Percentiles rank a stretch among this genome's conserved stretches.
Evolutionary conservation across 2,888 invertebrate species (phyloP).

Genomic region (Tholera decimalis): DNA sequence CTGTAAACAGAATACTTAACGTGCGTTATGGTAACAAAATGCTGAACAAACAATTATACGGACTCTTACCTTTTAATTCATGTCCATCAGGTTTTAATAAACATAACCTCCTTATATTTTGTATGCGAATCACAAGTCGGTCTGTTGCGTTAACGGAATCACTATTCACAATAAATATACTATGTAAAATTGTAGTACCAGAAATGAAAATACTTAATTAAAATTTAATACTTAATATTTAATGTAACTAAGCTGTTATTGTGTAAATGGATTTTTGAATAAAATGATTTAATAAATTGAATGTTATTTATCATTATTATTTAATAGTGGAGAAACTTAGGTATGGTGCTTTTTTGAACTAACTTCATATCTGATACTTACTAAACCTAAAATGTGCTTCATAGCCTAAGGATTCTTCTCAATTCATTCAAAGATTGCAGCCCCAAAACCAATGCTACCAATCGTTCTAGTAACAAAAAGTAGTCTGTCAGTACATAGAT

Average conservation of each 20-base stretch:
- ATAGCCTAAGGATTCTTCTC: not conserved
- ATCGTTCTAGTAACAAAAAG: constrained; percentile 31
- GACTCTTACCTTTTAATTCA: constrained; percentile 37
- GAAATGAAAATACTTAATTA: no score
- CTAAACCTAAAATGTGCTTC: no score
- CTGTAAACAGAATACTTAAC: constrained; percentile 64
- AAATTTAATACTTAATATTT: no score
- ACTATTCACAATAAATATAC: not conserved
- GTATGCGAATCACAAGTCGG: not conserved
- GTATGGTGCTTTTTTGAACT: no score
- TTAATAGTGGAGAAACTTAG: no score
- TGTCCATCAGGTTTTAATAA: constrained; percentile 1
- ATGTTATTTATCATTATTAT: no score
- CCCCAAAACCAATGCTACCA: not conserved
- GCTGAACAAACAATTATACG: constrained; percentile 50
- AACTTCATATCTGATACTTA: no score
- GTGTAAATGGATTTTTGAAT: no score
- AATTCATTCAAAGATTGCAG: no score
- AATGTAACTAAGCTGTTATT: no score
- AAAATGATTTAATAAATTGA: no score
- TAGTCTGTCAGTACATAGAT: constrained; percentile 54
- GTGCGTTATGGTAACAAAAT: constrained; percentile 45
- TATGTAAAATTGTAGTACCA: no score
- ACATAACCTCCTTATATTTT: not conserved
- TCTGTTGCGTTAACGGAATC: not conserved